Evolutionary conservation across 2,888 invertebrate genomes (phyloP).

Genomic region (Nemotelus nigrinus): DNA sequence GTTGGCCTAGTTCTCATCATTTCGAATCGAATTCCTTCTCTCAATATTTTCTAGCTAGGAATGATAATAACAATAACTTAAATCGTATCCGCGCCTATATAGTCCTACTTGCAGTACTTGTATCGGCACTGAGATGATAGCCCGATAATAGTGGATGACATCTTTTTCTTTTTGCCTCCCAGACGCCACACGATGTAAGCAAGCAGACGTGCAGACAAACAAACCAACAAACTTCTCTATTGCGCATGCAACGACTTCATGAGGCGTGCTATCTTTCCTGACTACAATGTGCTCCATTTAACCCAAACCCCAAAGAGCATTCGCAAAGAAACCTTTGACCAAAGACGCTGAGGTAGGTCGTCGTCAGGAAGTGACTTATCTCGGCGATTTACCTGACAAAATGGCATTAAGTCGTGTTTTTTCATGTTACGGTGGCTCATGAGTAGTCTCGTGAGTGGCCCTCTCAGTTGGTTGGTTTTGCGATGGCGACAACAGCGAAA

Average conservation of each 20-base stretch:
- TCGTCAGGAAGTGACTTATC: conserved; percentile 50
- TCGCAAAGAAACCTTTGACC: conserved; percentile 40
- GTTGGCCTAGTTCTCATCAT: conserved; percentile 38
- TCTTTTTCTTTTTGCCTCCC: conserved; percentile 25
- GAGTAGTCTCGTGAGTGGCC: conserved; percentile 47
- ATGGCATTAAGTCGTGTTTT: conserved; percentile 55
- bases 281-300: conserved; percentile 39
- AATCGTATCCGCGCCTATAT: conserved; percentile 13
- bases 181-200: conserved; percentile 39
- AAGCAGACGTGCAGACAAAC: conserved; percentile 24
- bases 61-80: conserved; percentile 9
- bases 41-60: neutral
- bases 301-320: conserved; percentile 41
- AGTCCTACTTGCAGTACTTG: neutral
- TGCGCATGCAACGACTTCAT: conserved; percentile 27
- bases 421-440: conserved; percentile 53
- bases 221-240: conserved; percentile 36
- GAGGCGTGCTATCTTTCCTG: conserved; percentile 25
- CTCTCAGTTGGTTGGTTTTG: conserved; percentile 17
- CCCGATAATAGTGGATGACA: conserved; percentile 22
- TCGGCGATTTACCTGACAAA: conserved; percentile 54
- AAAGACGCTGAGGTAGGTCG: conserved; percentile 46
- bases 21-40: conserved; percentile 6
- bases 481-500: neutral
- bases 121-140: conserved; percentile 31